Base-by-base conservation (phyloP, 2,888 invertebrate species). In the Cephalotes varians region DNA sequence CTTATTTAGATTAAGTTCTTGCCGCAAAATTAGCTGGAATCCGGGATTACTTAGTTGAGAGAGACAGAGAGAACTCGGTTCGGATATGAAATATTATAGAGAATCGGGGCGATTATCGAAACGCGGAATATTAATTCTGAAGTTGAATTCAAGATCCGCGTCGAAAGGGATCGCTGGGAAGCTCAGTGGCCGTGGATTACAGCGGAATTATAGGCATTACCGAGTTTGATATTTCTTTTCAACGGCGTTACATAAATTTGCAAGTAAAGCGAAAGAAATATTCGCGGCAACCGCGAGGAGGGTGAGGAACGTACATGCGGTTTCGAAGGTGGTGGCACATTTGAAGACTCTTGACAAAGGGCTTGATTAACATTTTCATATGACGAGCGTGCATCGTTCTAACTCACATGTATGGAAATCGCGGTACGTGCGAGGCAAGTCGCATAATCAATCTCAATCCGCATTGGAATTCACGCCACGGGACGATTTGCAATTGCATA, bases 401-500 rank as follows among this genome's bases (percentile, higher is more conserved):
- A 80, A 82, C 79, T 74, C 74, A 83, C 86, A 79, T 74, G 71
- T 80, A 85, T 79, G 83, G 80, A 76, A 87, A 87, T 87, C 69
- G 69, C 67, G 85, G 73, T 58, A 82, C 81, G 79, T 71, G 82
- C 80, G 80, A 80, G 58, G 81, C 81, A 82, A 79, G 76, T 51
- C 62, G 72, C 84, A 86, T 87, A 87, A 87, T 84, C 86, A 87
- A 86, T 87, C 65, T 76, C 67, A 65, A 82, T 58, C 44, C 69
- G 54, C 84, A 87, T 87, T 82, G 64, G 73, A 82, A 86, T 86
- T 87, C 84, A 71, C 62, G 28, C 73, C 82, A 58, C 80, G 60
- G 65, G 67, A 62, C 76, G 86, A 86, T 86, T 86, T 87, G 81
- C 82, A 84, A 80, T 87, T 77, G 82, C 86, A 82, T 83, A 85